These are phyloP conservation scores for Lasioglossum baleicum DNA, from an alignment of 1,140 invertebrate species.

Conservation along the genomic window DNA sequence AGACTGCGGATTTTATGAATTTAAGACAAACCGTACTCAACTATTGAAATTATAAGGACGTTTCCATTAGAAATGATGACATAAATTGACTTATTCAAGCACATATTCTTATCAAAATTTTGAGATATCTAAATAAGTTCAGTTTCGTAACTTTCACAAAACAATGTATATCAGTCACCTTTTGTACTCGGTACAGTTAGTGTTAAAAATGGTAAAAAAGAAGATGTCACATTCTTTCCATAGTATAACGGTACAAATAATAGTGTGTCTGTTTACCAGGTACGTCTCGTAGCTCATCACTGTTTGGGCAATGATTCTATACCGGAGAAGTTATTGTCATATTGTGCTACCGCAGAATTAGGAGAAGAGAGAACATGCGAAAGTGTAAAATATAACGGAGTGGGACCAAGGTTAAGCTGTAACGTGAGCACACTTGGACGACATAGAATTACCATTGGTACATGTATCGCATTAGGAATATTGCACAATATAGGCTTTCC, in stretches of 20 bases:
- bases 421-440: constrained; percentile 82
- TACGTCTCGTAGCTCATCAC: constrained; percentile 85
- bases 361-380: constrained; percentile 76
- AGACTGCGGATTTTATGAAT: no score
- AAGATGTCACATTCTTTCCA: neutral
- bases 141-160: no score
- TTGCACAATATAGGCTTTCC: constrained; percentile 85
- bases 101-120: no score
- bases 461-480: constrained; percentile 86
- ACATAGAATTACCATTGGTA: constrained; percentile 91
- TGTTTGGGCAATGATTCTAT: constrained; percentile 82
- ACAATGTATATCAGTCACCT: no score
- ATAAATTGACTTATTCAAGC: no score
- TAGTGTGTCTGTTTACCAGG: constrained; percentile 50
- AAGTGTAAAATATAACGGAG: constrained; percentile 67
- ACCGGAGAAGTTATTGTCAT: constrained; percentile 84
- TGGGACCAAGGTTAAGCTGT: constrained; percentile 79
- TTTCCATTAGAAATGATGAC: no score
- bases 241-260: neutral
- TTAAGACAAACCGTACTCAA: no score
- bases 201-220: neutral
- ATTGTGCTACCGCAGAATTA: constrained; percentile 84
- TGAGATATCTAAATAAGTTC: no score
- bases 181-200: no score
- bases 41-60: no score